Percentiles rank a stretch among this genome's conserved stretches.
These are phyloP conservation scores for Allolobophora icterica DNA, from an alignment of 2,888 invertebrate genomes.

Conservation along the genomic window DNA sequence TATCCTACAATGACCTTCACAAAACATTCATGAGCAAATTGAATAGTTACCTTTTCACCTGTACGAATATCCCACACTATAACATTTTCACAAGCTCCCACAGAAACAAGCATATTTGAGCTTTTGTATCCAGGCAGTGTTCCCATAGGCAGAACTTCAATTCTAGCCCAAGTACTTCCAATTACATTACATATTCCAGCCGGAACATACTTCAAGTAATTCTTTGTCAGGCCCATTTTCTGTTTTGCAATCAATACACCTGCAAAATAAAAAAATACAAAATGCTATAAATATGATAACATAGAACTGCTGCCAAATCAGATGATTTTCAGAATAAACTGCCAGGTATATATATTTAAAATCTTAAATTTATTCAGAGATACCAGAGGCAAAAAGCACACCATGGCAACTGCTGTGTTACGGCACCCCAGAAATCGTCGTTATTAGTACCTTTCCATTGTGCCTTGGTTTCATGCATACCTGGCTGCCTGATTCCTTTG, in stretches of 20 bases:
- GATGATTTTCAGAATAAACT: background rate
- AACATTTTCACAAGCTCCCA: conserved; percentile 91
- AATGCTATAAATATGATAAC: background rate
- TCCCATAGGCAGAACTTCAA: background rate
- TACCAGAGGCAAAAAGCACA: background rate
- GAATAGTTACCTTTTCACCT: conserved; percentile 45
- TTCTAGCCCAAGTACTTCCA: conserved; percentile 71
- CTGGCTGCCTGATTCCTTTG: no score
- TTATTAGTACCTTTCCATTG: no score
- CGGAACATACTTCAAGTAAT: conserved; percentile 87
- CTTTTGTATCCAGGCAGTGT: conserved; percentile 4
- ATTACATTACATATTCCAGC: conserved; percentile 87
- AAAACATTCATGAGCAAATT: no score
- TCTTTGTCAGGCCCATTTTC: conserved; percentile 63
- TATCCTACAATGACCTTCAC: no score
- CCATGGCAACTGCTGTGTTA: no score
- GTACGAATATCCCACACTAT: conserved; percentile 84
- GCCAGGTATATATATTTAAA: background rate
- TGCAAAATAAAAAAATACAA: background rate
- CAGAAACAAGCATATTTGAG: conserved; percentile 80
- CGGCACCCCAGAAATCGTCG: no score
- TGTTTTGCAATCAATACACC: background rate
- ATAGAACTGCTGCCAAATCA: background rate
- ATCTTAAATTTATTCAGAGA: background rate
- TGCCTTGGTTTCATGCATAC: no score